Percentiles rank a stretch among this genome's conserved stretches.
phyloP scores from a whole-genome alignment of 2,888 invertebrate species.

The Coenonympha arcania region DNA sequence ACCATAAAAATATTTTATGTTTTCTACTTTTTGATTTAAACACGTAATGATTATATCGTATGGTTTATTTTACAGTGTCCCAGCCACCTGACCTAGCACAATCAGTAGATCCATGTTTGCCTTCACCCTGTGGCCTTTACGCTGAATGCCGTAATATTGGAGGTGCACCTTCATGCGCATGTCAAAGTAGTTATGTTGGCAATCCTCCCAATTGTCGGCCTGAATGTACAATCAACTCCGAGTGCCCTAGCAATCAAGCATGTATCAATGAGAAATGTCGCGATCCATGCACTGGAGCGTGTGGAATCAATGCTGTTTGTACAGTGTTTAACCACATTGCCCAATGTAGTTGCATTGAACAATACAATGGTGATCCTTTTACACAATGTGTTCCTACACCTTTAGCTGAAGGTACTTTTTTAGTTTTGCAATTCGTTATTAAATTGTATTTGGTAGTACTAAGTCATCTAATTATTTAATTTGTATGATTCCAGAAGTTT shows the following conservation, averaged over 20 bases:
- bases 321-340: constrained; percentile 77
- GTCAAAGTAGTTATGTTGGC: constrained; percentile 75
- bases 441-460: background rate
- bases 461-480: background rate
- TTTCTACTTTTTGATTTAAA: background rate
- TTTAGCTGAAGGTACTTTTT: constrained; percentile 46
- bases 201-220: constrained; percentile 80
- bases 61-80: constrained; percentile 44
- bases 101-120: constrained; percentile 74
- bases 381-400: constrained; percentile 53
- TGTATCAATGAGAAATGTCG: constrained; percentile 78
- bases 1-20: background rate
- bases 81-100: constrained; percentile 42
- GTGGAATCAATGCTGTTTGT: constrained; percentile 75
- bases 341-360: constrained; percentile 74
- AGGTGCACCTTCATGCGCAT: constrained; percentile 75
- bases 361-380: constrained; percentile 77
- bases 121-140: constrained; percentile 80
- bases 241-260: constrained; percentile 78
- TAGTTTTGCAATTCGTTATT: background rate
- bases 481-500: constrained; percentile 35
- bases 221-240: constrained; percentile 79
- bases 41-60: background rate
- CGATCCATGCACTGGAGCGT: constrained; percentile 80
- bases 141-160: constrained; percentile 75